These are phyloP conservation scores for Aphidoletes aphidimyza DNA, from an alignment of 2,888 invertebrate species.

Conservation along the genomic window DNA sequence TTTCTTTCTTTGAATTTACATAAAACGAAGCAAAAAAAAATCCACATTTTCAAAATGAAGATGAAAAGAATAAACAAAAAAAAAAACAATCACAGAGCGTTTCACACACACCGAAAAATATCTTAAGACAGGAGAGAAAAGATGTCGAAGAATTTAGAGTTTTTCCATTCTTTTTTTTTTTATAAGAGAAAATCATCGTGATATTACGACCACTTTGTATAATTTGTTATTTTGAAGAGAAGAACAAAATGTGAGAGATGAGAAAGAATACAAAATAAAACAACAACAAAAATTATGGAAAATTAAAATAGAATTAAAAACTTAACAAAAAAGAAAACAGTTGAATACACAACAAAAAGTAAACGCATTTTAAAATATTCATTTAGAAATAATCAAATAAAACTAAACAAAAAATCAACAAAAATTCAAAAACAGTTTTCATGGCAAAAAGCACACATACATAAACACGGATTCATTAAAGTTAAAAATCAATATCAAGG, in stretches of 20 bases:
- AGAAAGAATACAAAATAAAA: no score
- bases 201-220: constrained; percentile 51
- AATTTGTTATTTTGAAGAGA: constrained; percentile 34
- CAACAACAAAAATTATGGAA: no score
- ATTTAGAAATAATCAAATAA: no score
- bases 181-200: constrained; percentile 25
- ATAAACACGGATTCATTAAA: no score
- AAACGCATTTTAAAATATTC: no score
- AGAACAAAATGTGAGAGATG: not conserved
- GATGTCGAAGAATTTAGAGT: constrained; percentile 1
- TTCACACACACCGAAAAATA: not conserved
- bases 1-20: not conserved
- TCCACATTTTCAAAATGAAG: not conserved
- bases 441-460: no score
- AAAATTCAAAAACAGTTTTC: no score
- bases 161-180: not conserved
- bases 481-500: no score
- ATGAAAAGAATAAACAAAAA: not conserved
- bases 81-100: constrained; percentile 3
- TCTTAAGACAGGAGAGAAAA: constrained; percentile 12
- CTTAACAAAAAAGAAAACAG: not conserved
- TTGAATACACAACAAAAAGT: not conserved
- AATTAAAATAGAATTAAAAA: not conserved
- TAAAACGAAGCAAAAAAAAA: not conserved
- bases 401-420: no score